Evolutionary conservation across 1,140 invertebrate species (phyloP), one percentile per base, ranked within the genome.

Genomic region (Phymorhynchus buccinoides): DNA sequence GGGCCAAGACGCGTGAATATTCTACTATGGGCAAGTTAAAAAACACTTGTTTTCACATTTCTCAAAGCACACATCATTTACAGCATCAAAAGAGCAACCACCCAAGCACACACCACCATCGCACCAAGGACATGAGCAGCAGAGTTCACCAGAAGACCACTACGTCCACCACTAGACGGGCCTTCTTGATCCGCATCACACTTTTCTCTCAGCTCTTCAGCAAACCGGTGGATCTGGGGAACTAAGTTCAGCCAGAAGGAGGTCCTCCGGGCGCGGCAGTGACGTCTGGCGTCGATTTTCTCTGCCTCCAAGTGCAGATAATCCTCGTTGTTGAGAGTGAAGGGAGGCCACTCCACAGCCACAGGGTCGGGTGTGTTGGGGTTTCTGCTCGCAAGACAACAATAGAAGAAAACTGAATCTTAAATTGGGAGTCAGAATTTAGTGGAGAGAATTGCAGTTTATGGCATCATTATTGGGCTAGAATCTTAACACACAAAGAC

Each of bases 341-440:
- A 78, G 75, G 75, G 75, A 37, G 75, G 75, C 75, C 75, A 78
- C 75, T 78, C 75, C 39, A 42, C 75, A 42, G 37, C 16, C 27
- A 42, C 16, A 16, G 75, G 27, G 4, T 41, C 75, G 6, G 75
- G 75, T 3, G 39, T 2, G 75, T 78, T 78, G 3, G 75, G 75
- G 75, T 78, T 78, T 27, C 75, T 78, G 75, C 2, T 62, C 12
- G 14, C n/a, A n/a, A n/a, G n/a, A n/a, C n/a, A n/a, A n/a, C n/a
- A n/a, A n/a, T n/a, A n/a, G n/a, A n/a, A n/a, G n/a, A n/a, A n/a
- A n/a, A n/a, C n/a, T n/a, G n/a, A n/a, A n/a, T n/a, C n/a, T n/a
- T n/a, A n/a, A n/a, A n/a, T n/a, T n/a, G n/a, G n/a, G n/a, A n/a
- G n/a, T n/a, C n/a, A n/a, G n/a, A n/a, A n/a, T n/a, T n/a, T n/a